A percentile compares a stretch with the other conserved stretches of the same genome.
Evolutionary conservation across 2,113 vertebrate species (phyloP).

Genomic region (Xiphorhynchus elegans): DNA sequence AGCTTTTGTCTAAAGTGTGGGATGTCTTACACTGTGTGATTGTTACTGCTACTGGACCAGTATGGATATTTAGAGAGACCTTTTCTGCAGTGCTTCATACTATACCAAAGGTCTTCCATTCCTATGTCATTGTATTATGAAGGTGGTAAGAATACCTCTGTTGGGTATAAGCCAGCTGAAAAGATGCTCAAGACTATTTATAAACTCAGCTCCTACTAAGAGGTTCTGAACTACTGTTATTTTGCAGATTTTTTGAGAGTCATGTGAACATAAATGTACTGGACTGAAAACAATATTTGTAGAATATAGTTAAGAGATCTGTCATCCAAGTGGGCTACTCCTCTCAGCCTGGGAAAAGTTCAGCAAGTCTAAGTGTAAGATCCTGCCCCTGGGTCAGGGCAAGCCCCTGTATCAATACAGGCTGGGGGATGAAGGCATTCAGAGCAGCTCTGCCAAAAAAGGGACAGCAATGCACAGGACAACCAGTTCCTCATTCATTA

Average conservation of each 20-base stretch:
- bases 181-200: background rate
- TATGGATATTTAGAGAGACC: background rate
- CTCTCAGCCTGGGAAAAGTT: background rate
- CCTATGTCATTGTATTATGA: fast-evolving
- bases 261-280: background rate
- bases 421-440: background rate
- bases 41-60: background rate
- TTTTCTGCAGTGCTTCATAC: background rate
- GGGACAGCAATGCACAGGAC: fast-evolving
- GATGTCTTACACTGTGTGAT: background rate
- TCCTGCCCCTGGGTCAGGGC: background rate
- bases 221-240: background rate
- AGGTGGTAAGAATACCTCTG: background rate
- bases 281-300: background rate
- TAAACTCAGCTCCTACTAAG: background rate
- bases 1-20: background rate
- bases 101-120: background rate
- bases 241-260: background rate
- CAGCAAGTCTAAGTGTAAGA: background rate
- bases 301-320: background rate
- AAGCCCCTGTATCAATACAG: background rate
- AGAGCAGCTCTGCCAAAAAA: background rate
- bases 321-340: background rate
- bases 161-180: background rate
- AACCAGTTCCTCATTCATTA: background rate